Conservation (phyloP, 2,888 invertebrate species). For the Apantesis nais region DNA sequence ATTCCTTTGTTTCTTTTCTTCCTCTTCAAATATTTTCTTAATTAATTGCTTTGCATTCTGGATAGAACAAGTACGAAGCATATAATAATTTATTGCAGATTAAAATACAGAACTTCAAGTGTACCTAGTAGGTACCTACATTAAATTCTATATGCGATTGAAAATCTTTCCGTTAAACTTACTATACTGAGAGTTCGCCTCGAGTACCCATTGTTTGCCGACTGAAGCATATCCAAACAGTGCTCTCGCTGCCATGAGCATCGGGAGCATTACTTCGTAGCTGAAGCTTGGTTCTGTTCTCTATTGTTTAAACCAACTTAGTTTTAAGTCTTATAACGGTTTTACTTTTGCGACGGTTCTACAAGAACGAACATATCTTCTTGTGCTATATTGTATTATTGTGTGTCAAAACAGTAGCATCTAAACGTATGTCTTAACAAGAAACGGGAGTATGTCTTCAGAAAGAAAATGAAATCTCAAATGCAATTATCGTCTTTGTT, state of each 20-base stretch:
- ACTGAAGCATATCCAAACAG: constrained; percentile 9
- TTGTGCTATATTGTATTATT: background rate
- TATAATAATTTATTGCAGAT: background rate
- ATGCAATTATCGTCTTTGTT: background rate
- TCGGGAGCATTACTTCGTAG: constrained; percentile 12
- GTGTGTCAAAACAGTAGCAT: background rate
- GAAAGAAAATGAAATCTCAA: background rate
- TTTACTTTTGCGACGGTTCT: constrained; percentile 6
- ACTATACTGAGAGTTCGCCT: background rate
- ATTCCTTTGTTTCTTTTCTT: no score
- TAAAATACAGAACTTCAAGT: background rate
- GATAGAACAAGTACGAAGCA: background rate
- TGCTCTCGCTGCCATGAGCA: background rate
- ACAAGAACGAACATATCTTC: no score
- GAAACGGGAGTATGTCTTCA: background rate
- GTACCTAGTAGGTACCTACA: no score
- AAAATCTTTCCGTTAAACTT: background rate
- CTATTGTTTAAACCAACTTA: constrained; percentile 1
- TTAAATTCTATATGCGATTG: constrained; percentile 2
- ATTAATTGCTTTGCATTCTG: no score
- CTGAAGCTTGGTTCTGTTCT: background rate
- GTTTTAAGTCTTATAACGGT: constrained; percentile 3
- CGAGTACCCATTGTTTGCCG: constrained; percentile 4
- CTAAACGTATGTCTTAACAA: no score
- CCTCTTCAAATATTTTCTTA: no score